A percentile compares a stretch with the other conserved stretches of the same genome.
Conservation (phyloP, 2,888 invertebrate species). For the Dolichopus griseipennis region DNA sequence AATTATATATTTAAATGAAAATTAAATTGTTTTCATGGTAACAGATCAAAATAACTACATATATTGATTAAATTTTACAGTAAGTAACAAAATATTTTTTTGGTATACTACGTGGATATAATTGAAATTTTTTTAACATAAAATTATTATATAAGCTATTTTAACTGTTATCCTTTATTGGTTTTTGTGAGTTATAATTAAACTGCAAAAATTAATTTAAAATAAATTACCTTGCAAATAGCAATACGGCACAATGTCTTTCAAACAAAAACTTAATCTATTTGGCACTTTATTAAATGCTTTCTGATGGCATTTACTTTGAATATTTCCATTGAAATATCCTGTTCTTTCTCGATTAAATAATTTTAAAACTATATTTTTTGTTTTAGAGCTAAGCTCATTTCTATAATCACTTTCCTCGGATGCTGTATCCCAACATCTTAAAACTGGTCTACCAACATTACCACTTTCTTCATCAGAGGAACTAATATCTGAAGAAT, state of each 20-base stretch:
- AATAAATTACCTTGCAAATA: constrained; percentile 41
- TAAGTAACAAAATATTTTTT: constrained; percentile 8
- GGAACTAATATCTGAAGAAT: constrained; percentile 28
- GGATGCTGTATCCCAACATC: neutral
- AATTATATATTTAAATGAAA: no score
- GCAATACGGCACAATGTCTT: constrained; percentile 52
- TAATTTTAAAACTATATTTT: constrained; percentile 46
- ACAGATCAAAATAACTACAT: neutral
- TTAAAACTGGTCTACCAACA: constrained; percentile 9
- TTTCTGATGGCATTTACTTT: constrained; percentile 45
- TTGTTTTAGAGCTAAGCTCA: neutral
- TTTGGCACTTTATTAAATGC: constrained; percentile 49
- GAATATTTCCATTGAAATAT: constrained; percentile 45
- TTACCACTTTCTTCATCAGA: constrained; percentile 32
- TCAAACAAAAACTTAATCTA: constrained; percentile 52
- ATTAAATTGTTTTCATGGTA: neutral
- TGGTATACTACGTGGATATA: neutral
- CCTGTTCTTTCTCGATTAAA: constrained; percentile 53
- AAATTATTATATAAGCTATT: no score
- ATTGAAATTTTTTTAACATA: neutral
- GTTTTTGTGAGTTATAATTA: no score
- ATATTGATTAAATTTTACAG: neutral
- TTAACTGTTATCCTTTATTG: constrained; percentile 11
- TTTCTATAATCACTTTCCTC: constrained; percentile 1
- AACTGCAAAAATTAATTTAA: constrained; percentile 5